Base-by-base conservation (phyloP, 2,113 vertebrate genomes). In the Oncorhynchus masou region DNA sequence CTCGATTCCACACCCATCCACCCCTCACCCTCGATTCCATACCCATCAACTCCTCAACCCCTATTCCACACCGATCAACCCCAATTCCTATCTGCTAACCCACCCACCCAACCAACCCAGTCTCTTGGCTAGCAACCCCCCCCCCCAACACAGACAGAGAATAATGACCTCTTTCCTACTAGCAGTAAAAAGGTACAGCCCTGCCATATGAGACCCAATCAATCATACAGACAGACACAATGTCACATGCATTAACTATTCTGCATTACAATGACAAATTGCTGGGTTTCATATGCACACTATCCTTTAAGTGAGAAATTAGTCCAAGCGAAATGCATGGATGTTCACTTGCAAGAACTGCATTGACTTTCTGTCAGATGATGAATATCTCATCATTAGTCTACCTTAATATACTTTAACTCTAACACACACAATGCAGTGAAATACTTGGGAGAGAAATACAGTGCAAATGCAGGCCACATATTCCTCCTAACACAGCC, bases 101-200 rank as follows among this genome's bases (percentile, higher is more conserved):
- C 45, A 64, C 51, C 68, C 4, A 19, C 45, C 65, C 70, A 5
- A 27, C 22, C 51, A 57, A 73, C 57, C 74, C 6, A 13, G 74
- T 84, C 71, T 81, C 82, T 65, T 51, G 66, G 76, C 16, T 34
- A 27, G 78, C 70, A n/a, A n/a, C n/a, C n/a, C 74, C 62, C 73
- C 73, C 70, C 73, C 70, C 31, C 62, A 74, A 19, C 73, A 49
- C 71, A 86, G 78, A 85, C 77, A 69, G 66, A 45, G 39, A 83
- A 54, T 80, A 82, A 85, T 81, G 68, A 66, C 59, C 76, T 68
- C n/a, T 22, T 69, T 45, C n/a, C 66, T 68, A 74, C 5, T 78
- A 73, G 29, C 45, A 78, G 76, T 80, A 83, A 89, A 1, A n/a
- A 31, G 34, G 29, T 8, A 77, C 22, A 71, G 68, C 12, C 31